A percentile compares a stretch with the other conserved stretches of the same genome.
Evolutionary conservation across 2,113 vertebrate genomes (phyloP).

Genomic region (Leucopsar rothschildi): DNA sequence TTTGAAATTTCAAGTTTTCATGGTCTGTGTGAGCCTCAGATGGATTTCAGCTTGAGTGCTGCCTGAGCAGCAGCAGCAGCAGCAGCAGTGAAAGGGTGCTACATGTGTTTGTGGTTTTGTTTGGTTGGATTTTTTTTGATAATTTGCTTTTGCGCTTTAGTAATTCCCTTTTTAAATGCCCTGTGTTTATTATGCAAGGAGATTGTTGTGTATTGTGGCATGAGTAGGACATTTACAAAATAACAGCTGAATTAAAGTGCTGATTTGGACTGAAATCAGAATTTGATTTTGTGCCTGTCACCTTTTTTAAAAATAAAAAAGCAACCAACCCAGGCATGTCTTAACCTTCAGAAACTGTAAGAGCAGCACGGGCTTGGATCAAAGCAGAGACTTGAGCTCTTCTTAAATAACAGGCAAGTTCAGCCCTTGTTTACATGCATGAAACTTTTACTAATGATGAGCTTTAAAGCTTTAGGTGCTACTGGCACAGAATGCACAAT

Average conservation of each 20-base stretch:
- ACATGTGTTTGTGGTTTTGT: background rate
- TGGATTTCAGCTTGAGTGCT: background rate
- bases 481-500: background rate
- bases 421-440: conserved; percentile 35
- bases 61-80: background rate
- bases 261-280: background rate
- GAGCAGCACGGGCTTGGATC: background rate
- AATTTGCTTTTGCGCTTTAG: background rate
- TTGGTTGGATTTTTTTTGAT: background rate
- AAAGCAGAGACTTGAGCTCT: background rate
- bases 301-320: background rate
- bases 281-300: background rate
- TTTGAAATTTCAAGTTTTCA: background rate
- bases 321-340: background rate
- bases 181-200: conserved; percentile 29
- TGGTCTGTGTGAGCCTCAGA: background rate
- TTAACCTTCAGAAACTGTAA: conserved; percentile 38
- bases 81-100: background rate
- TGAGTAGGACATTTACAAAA: background rate
- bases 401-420: conserved; percentile 32
- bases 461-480: background rate
- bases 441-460: conserved; percentile 27
- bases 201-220: background rate
- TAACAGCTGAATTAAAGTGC: background rate
- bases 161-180: background rate